Percentiles rank a stretch among this genome's conserved stretches.
phyloP scores from a whole-genome alignment of 1,140 invertebrate species.

The Leptestheria dahalacensis region DNA sequence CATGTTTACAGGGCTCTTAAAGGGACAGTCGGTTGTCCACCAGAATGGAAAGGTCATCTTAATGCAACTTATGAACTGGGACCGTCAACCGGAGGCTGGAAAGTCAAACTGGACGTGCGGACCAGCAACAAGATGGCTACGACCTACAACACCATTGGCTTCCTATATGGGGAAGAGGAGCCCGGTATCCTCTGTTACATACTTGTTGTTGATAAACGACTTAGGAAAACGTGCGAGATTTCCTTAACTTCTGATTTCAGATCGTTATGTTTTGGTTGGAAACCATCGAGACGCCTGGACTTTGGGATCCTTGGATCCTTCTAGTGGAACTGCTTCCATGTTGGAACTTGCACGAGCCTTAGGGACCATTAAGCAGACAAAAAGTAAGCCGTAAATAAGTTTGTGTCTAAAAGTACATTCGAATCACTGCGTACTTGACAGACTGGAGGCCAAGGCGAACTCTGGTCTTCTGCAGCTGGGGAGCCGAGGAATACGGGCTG shows the following conservation, averaged over 20 bases:
- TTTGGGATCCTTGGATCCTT: slow-evolving; percentile 37
- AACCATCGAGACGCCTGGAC: slow-evolving; percentile 43
- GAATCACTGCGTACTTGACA: not conserved
- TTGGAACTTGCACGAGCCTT: slow-evolving; percentile 36
- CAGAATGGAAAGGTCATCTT: not conserved
- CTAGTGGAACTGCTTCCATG: slow-evolving; percentile 33
- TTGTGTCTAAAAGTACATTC: not conserved
- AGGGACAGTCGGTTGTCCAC: not conserved
- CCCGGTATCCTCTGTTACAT: no score
- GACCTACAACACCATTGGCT: slow-evolving; percentile 9
- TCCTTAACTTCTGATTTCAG: slow-evolving; percentile 16
- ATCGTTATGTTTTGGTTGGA: slow-evolving; percentile 39
- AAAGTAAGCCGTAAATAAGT: slow-evolving; percentile 17
- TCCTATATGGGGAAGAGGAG: slow-evolving; percentile 1
- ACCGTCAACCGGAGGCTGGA: not conserved
- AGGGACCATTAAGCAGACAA: slow-evolving; percentile 23
- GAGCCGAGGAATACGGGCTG: slow-evolving; percentile 33
- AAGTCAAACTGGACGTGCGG: not conserved
- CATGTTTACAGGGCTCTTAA: no score
- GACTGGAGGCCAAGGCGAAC: slow-evolving; percentile 30
- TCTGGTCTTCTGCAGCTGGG: slow-evolving; percentile 34
- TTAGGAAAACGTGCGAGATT: no score
- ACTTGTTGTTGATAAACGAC: no score
- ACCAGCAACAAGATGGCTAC: not conserved
- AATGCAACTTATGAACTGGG: not conserved